These are phyloP conservation scores for Drosophila atripex DNA, from an alignment of 2,888 invertebrate species.

Conservation along the genomic window DNA sequence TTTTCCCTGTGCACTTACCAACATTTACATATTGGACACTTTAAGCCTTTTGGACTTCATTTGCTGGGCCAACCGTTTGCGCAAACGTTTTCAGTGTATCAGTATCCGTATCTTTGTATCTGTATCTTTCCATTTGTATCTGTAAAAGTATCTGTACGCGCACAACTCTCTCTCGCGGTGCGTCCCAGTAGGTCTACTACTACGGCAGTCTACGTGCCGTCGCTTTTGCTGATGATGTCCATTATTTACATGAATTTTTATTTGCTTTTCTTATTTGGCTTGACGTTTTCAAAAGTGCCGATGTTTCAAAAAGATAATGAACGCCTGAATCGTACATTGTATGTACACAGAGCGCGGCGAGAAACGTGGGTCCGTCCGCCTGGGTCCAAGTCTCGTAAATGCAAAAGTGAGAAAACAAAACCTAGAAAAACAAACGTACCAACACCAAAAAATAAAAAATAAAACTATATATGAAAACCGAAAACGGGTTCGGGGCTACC, in stretches of 20 bases:
- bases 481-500: constrained; percentile 72
- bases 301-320: constrained; percentile 79
- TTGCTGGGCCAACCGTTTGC: constrained; percentile 76
- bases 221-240: constrained; percentile 78
- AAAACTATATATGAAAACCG: constrained; percentile 36
- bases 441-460: constrained; percentile 21
- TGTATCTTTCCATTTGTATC: constrained; percentile 30
- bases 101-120: constrained; percentile 26
- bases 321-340: constrained; percentile 64
- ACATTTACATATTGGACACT: constrained; percentile 24
- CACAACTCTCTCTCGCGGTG: constrained; percentile 34
- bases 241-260: constrained; percentile 75
- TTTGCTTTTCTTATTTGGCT: constrained; percentile 78
- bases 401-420: constrained; percentile 59
- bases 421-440: constrained; percentile 54
- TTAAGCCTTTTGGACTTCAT: constrained; percentile 75
- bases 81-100: constrained; percentile 59
- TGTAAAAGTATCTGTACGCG: constrained; percentile 55
- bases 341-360: constrained; percentile 34
- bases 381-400: constrained; percentile 50
- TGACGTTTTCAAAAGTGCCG: constrained; percentile 77
- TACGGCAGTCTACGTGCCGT: constrained; percentile 56
- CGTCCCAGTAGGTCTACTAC: constrained; percentile 8
- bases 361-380: constrained; percentile 9
- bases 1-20: constrained; percentile 5